These are phyloP conservation scores for Malacoraja senta DNA, from an alignment of 2,797 vertebrate genomes.

Conservation along the genomic window DNA sequence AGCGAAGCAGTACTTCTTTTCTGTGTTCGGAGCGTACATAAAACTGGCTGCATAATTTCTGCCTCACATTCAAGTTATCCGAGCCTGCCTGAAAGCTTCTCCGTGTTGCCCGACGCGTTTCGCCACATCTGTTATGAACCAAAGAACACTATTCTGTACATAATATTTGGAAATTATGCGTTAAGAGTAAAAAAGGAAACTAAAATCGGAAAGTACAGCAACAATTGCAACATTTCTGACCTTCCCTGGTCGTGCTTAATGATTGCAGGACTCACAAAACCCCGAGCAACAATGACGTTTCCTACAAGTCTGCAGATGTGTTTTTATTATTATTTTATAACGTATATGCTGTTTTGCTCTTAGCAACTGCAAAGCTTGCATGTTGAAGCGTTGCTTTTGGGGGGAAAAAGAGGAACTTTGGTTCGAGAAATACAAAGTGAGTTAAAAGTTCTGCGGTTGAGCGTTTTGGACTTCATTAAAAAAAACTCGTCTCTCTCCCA, in stretches of 20 bases:
- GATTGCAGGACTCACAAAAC: neutral
- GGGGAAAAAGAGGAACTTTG: neutral
- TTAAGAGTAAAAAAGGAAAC: neutral
- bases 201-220: neutral
- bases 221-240: neutral
- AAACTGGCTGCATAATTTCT: neutral
- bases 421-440: neutral
- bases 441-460: conserved; percentile 14
- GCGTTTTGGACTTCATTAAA: conserved; percentile 12
- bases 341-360: neutral
- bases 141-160: neutral
- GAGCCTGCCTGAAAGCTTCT: neutral
- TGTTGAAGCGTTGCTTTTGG: neutral
- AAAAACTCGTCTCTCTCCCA: conserved; percentile 30
- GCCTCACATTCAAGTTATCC: neutral
- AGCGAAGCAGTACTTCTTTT: neutral
- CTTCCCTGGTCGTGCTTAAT: neutral
- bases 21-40: neutral
- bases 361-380: neutral
- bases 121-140: neutral
- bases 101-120: neutral
- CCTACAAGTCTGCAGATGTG: neutral
- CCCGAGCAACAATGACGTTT: neutral
- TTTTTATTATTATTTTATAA: conserved; percentile 7
- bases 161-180: neutral